Conservation (phyloP, 2,113 vertebrate species). For the Struthidea cinerea region DNA sequence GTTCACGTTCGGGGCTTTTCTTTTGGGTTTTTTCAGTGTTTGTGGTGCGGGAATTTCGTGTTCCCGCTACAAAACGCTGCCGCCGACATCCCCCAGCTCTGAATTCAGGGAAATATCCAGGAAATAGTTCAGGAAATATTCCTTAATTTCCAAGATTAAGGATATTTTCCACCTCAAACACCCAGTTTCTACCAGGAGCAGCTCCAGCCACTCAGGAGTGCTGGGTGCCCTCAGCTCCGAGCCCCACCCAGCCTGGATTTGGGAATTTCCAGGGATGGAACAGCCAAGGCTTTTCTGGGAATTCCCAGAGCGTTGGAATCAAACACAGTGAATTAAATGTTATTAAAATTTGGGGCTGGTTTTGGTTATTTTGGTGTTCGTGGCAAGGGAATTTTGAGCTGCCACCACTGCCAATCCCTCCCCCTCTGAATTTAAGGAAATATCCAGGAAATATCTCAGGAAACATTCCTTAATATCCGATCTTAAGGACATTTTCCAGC, state of each 20-base stretch:
- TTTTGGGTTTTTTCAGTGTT: background rate
- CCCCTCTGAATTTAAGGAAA: too few relatives aligned
- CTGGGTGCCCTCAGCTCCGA: too few relatives aligned
- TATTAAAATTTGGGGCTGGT: background rate
- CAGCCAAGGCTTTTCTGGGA: background rate
- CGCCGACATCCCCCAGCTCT: too few relatives aligned
- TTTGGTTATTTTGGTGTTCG: background rate
- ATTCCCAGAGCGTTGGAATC: rapidly evolving
- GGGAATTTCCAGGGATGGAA: background rate
- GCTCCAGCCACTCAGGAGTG: background rate
- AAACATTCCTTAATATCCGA: background rate
- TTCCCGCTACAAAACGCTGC: too few relatives aligned
- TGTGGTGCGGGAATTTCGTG: too few relatives aligned
- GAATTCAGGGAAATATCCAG: too few relatives aligned
- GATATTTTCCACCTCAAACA: background rate
- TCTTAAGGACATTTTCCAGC: background rate
- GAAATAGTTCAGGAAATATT: too few relatives aligned
- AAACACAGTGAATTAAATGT: rapidly evolving
- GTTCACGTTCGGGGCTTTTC: too few relatives aligned
- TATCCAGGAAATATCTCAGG: too few relatives aligned
- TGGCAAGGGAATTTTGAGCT: rapidly evolving
- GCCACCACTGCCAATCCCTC: background rate
- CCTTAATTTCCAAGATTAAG: too few relatives aligned
- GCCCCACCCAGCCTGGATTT: background rate
- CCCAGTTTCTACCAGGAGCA: background rate